phyloP scores from a whole-genome alignment of 2,113 vertebrate genomes.

The Brachyhypopomus occidentalis region DNA sequence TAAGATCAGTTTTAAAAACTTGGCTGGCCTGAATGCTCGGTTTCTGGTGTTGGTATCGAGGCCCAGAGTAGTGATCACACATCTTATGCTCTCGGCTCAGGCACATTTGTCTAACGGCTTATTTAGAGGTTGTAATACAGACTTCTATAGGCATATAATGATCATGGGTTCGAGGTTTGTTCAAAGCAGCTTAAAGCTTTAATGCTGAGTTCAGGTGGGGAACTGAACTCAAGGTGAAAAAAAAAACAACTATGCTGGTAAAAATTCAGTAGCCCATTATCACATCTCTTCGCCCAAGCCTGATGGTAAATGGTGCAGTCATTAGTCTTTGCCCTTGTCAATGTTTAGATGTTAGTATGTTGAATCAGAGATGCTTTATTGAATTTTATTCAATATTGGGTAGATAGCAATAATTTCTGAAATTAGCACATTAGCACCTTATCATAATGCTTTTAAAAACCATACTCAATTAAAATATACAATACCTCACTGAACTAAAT shows the following conservation, averaged over 20 bases:
- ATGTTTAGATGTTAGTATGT: too few species aligned
- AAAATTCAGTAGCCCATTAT: too few species aligned
- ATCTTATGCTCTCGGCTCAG: constrained; percentile 11
- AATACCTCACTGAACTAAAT: too few species aligned
- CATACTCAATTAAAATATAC: too few species aligned
- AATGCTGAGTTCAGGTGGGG: constrained; percentile 55
- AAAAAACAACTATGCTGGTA: background rate
- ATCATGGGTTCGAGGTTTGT: constrained; percentile 53
- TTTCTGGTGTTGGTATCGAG: constrained; percentile 21
- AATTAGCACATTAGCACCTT: too few species aligned
- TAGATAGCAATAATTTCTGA: too few species aligned
- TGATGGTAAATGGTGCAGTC: too few species aligned
- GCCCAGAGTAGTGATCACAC: constrained; percentile 8
- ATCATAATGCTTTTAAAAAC: too few species aligned
- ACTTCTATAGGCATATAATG: constrained; percentile 55
- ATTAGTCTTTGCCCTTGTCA: too few species aligned
- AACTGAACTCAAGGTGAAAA: background rate
- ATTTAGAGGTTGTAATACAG: constrained; percentile 42
- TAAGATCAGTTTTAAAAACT: constrained; percentile 23
- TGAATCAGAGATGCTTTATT: too few species aligned
- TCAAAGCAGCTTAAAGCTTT: constrained; percentile 62
- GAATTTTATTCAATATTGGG: too few species aligned
- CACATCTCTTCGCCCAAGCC: too few species aligned
- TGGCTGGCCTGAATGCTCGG: constrained; percentile 16
- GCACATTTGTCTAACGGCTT: constrained; percentile 45